Conservation (phyloP, 1,140 invertebrate species). For the Nasonia longicornis region DNA sequence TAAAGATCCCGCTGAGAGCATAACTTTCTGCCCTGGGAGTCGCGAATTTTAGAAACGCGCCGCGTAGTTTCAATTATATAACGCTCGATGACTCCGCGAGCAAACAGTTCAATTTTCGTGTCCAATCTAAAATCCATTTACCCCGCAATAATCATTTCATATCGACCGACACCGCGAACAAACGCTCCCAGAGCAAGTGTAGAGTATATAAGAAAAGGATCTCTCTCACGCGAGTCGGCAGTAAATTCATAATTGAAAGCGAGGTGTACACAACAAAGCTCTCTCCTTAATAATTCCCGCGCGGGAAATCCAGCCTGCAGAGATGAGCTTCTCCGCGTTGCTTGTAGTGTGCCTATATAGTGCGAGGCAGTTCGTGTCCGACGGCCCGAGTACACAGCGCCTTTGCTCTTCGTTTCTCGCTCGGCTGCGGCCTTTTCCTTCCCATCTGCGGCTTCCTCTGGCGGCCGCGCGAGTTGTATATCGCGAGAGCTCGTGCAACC, state of each 20-base stretch:
- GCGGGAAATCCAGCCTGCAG: background rate
- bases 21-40: background rate
- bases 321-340: too few species aligned
- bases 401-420: constrained; percentile 5
- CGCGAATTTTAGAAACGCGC: background rate
- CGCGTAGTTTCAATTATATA: too few species aligned
- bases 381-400: background rate
- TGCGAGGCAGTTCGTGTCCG: background rate
- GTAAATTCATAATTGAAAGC: constrained; percentile 38
- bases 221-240: background rate
- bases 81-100: too few species aligned
- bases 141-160: background rate
- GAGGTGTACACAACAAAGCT: background rate
- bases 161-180: background rate
- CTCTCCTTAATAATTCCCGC: background rate
- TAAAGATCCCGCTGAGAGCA: background rate
- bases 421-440: background rate
- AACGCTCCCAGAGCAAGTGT: background rate
- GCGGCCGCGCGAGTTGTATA: background rate
- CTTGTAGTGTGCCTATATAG: too few species aligned
- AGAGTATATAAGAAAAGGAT: constrained; percentile 11
- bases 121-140: background rate
- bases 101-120: background rate
- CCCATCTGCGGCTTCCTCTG: background rate
- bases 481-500: background rate